Conservation (phyloP, 2,888 invertebrate species). For the Falcaria lacertinaria region DNA sequence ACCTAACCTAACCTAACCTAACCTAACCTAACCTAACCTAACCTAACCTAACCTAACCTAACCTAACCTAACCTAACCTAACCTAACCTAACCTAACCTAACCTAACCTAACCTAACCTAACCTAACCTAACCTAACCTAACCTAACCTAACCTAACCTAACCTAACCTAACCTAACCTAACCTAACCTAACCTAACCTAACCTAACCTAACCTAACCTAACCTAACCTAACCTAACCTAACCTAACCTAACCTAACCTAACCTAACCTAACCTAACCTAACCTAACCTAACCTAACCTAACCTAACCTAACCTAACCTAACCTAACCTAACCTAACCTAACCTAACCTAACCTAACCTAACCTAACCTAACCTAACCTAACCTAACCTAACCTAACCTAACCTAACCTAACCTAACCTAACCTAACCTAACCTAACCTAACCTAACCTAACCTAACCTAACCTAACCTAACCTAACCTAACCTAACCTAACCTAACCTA, state of each 20-base stretch:
- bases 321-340: constrained; percentile 19
- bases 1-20: too few relatives aligned
- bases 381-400: constrained; percentile 18
- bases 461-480: constrained; percentile 13
- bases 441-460: constrained; percentile 13
- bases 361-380: constrained; percentile 19
- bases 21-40: too few relatives aligned
- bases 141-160: constrained; percentile 15
- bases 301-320: constrained; percentile 18
- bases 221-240: constrained; percentile 19
- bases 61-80: too few relatives aligned
- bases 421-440: constrained; percentile 15
- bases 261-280: constrained; percentile 19
- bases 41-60: too few relatives aligned
- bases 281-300: constrained; percentile 19
- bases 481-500: constrained; percentile 12
- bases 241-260: constrained; percentile 19
- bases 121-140: constrained; percentile 15
- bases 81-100: constrained; percentile 11
- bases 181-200: constrained; percentile 15
- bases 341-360: constrained; percentile 19
- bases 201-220: constrained; percentile 17
- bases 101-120: constrained; percentile 14
- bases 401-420: constrained; percentile 15
- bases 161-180: constrained; percentile 14